Evolutionary conservation across 1,140 invertebrate genomes (phyloP).

Genomic region (Euwallacea fornicatus): DNA sequence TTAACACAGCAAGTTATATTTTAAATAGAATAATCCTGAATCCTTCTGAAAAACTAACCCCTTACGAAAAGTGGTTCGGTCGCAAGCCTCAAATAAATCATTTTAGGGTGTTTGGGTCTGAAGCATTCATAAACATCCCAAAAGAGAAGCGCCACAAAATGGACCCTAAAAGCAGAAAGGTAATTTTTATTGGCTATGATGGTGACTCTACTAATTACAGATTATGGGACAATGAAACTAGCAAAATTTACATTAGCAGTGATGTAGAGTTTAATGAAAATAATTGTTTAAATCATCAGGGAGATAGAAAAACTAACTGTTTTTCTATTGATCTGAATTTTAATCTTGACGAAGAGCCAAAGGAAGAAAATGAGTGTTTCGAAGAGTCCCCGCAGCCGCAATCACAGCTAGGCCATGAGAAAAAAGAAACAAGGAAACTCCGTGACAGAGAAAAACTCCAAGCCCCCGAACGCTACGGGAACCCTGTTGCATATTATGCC

Average conservation of each 20-base stretch:
- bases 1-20: slow-evolving; percentile 53
- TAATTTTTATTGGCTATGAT: slow-evolving; percentile 37
- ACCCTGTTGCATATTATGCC: neutral
- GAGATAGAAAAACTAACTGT: neutral
- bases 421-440: neutral
- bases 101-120: slow-evolving; percentile 48
- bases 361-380: neutral
- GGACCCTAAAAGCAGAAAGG: slow-evolving; percentile 34
- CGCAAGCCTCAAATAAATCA: slow-evolving; percentile 35
- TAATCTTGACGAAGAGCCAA: slow-evolving; percentile 1
- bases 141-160: slow-evolving; percentile 38
- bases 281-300: neutral
- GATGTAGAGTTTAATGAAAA: slow-evolving; percentile 27
- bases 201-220: slow-evolving; percentile 29
- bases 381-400: neutral
- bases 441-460: slow-evolving; percentile 10
- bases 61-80: slow-evolving; percentile 39
- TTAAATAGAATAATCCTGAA: slow-evolving; percentile 49
- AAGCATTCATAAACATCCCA: slow-evolving; percentile 42
- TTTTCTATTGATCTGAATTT: neutral
- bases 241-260: slow-evolving; percentile 15
- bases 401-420: neutral
- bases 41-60: slow-evolving; percentile 27
- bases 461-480: neutral
- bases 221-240: slow-evolving; percentile 6